phyloP scores from a whole-genome alignment of 1,140 invertebrate genomes.

The Cherax destructor region DNA sequence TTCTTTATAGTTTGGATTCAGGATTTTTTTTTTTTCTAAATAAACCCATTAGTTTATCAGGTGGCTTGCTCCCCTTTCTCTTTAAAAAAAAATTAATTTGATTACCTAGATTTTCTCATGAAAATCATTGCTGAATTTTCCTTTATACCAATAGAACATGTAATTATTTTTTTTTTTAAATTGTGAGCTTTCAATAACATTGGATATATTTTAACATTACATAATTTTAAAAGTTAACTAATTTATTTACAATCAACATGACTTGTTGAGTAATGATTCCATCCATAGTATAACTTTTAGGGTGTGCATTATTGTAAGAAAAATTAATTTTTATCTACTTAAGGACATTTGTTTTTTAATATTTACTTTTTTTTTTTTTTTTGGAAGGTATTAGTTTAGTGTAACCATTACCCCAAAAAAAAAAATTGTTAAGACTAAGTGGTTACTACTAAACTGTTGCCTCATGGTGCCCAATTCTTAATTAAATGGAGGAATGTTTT shows the following conservation, averaged over 20 bases:
- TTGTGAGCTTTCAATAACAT: not conserved
- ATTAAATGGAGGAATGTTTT: constrained; percentile 46
- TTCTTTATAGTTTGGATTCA: not conserved
- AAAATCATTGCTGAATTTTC: no score
- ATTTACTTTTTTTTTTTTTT: not conserved
- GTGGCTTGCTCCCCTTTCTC: no score
- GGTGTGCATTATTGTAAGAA: no score
- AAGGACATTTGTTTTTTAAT: not conserved
- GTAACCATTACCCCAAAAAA: constrained; percentile 5
- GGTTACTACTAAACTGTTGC: constrained; percentile 27
- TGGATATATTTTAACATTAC: not conserved
- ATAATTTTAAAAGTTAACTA: not conserved
- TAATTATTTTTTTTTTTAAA: not conserved
- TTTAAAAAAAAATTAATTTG: no score
- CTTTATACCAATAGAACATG: not conserved
- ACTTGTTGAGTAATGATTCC: no score
- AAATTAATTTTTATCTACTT: no score
- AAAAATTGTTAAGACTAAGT: not conserved
- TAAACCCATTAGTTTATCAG: no score
- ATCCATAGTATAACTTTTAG: no score
- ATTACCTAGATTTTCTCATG: no score
- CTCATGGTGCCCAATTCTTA: constrained; percentile 41
- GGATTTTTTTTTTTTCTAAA: not conserved
- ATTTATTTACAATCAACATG: no score
- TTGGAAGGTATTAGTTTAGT: not conserved